These are phyloP conservation scores for Amphiura filiformis DNA, from an alignment of 35 echinoderm and acorn worm genomes.

Conservation along the genomic window DNA sequence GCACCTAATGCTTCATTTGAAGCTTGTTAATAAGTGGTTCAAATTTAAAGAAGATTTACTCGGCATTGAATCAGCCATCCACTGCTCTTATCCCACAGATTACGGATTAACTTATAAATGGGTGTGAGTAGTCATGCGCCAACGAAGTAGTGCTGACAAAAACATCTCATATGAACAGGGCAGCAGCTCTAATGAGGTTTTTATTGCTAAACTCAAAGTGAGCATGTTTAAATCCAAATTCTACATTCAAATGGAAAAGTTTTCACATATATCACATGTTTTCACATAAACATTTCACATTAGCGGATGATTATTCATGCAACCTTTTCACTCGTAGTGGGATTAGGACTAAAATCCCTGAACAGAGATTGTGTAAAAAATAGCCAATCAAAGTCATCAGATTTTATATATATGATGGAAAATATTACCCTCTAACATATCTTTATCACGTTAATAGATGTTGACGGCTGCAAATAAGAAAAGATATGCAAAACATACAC, in stretches of 20 bases:
- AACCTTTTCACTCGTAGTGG: not conserved
- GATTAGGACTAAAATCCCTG: not conserved
- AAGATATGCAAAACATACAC: not conserved
- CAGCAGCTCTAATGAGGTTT: no score
- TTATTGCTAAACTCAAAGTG: no score
- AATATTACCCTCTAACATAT: not conserved
- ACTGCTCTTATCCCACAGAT: not conserved
- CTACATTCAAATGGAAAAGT: not conserved
- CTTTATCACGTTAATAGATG: no score
- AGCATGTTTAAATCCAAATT: not conserved
- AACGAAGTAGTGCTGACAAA: not conserved
- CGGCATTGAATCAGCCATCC: not conserved
- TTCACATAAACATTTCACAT: not conserved
- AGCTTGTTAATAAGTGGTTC: not conserved
- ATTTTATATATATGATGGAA: not conserved
- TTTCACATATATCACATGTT: not conserved
- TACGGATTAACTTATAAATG: not conserved
- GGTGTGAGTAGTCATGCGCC: not conserved
- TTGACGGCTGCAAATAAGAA: not conserved
- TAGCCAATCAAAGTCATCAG: not conserved
- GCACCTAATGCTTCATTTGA: no score
- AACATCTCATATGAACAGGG: no score
- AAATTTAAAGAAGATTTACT: not conserved
- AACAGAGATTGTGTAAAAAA: not conserved
- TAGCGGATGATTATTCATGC: not conserved